These are phyloP conservation scores for Cepaea nemoralis DNA, from an alignment of 1,140 invertebrate species.

Conservation along the genomic window DNA sequence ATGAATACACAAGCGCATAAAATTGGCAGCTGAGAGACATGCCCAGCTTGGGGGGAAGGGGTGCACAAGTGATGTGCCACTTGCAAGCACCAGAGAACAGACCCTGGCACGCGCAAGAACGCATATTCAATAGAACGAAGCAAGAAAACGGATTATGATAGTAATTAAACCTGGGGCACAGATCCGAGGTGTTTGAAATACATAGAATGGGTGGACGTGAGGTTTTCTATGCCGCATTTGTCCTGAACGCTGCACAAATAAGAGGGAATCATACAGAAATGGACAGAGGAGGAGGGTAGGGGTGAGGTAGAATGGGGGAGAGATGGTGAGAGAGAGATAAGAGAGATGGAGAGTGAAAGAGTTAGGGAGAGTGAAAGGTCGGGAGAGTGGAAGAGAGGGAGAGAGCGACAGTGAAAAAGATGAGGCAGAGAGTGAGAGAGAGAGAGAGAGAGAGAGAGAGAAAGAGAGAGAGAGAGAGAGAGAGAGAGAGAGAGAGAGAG, in stretches of 20 bases:
- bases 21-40: no score
- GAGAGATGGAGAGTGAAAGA: slow-evolving; percentile 23
- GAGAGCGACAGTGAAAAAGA: background rate
- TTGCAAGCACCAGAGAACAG: background rate
- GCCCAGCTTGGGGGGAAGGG: no score
- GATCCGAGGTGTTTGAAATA: slow-evolving; percentile 1
- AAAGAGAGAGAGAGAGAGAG: background rate
- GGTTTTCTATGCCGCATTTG: background rate
- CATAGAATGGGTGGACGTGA: background rate
- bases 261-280: no score
- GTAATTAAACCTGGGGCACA: background rate
- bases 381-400: slow-evolving; percentile 31
- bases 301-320: no score
- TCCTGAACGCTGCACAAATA: background rate
- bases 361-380: background rate
- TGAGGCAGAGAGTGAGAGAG: slow-evolving; percentile 3
- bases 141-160: background rate
- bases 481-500: background rate
- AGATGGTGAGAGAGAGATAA: slow-evolving; percentile 18
- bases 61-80: background rate
- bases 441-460: background rate
- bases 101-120: background rate
- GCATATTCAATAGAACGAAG: background rate
- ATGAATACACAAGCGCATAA: no score
- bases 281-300: no score